phyloP scores from a whole-genome alignment of 2,113 vertebrate species.

The Pundamilia nyererei region DNA sequence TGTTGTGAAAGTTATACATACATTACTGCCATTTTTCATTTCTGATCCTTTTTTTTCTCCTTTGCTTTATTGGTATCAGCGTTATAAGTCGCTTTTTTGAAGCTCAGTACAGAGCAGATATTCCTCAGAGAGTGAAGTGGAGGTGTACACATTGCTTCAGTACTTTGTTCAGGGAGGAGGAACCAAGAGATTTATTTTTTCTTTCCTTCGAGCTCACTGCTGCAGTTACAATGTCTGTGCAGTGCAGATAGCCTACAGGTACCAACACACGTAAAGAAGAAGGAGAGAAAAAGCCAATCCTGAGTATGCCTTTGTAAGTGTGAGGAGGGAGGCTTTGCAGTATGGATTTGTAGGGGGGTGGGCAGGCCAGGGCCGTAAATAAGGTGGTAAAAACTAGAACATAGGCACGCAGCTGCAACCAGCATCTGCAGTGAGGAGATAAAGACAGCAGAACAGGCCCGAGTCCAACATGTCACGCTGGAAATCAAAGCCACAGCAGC shows the following conservation, averaged over 20 bases:
- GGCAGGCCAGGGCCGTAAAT: conserved; percentile 37
- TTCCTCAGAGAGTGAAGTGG: conserved; percentile 39
- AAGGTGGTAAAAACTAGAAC: conserved; percentile 43
- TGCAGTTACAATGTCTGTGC: conserved; percentile 47
- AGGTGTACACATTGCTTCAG: conserved; percentile 23
- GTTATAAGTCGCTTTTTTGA: conserved; percentile 40
- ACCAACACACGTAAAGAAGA: conserved; percentile 27
- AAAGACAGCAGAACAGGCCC: conserved; percentile 34
- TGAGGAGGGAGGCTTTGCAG: conserved; percentile 29
- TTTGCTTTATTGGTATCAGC: conserved; percentile 47
- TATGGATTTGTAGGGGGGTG: conserved; percentile 47
- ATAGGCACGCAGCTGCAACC: conserved; percentile 43
- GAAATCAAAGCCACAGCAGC: conserved; percentile 32
- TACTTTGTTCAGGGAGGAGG: conserved; percentile 41
- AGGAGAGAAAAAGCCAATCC: neutral
- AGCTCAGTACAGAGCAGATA: conserved; percentile 38
- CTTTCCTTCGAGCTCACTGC: conserved; percentile 17
- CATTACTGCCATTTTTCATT: conserved; percentile 53
- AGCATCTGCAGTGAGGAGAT: conserved; percentile 56
- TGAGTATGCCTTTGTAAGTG: conserved; percentile 26
- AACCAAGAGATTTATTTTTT: conserved; percentile 38
- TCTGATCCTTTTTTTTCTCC: neutral
- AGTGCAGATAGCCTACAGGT: conserved; percentile 58
- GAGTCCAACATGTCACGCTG: conserved; percentile 29
- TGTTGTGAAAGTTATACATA: conserved; percentile 59